Base-by-base conservation (phyloP, 2,888 invertebrate genomes). In the Siphlonurus alternatus region DNA sequence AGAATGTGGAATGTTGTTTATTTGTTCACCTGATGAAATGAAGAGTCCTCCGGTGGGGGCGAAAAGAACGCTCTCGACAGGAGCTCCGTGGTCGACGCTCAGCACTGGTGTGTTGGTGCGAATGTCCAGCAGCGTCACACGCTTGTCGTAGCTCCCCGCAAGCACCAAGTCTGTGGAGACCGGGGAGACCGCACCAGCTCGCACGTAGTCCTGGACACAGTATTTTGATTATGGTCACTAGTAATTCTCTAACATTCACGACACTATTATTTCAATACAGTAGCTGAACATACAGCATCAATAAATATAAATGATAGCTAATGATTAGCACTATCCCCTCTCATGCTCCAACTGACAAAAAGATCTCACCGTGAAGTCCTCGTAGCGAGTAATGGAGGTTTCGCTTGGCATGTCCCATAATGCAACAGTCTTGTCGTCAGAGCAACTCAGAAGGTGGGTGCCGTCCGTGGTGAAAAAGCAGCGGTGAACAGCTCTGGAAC, bases 351-450 rank as follows among this genome's bases (percentile, higher is more conserved):
- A n/a, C n/a, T n/a, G n/a, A n/a, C n/a, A n/a, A n/a, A n/a, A n/a
- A n/a, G n/a, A n/a, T n/a, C 69, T 67, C 70, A 77, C 77, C 68
- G 72, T 71, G 67, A 79, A 78, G 65, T 78, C 78, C 51, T 71
- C 68, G 66, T 75, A 77, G 23, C 79, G 82, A 20, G 81, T 75
- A 23, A 92, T 70, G 70, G 84, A 81, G 67, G 84, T 84, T 76
- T 94, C 93, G 66, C 84, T 88, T 0, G 91, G 83, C 71, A 97
- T 88, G 72, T 97, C 96, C 94, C 95, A 96, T n/a, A 95, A 71
- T 67, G 83, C 81, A 2, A 89, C 85, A 3, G 86, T 82, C 76
- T 90, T 92, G 73, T 97, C 96, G 78, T 97, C 95, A 1, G 93
- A 90, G 73, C 89, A 95, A 70, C 93, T 93, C 1, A 88, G 81